Percentiles rank a stretch among this genome's conserved stretches.
These are phyloP conservation scores for Lagria hirta DNA, from an alignment of 2,888 invertebrate genomes.

Conservation along the genomic window DNA sequence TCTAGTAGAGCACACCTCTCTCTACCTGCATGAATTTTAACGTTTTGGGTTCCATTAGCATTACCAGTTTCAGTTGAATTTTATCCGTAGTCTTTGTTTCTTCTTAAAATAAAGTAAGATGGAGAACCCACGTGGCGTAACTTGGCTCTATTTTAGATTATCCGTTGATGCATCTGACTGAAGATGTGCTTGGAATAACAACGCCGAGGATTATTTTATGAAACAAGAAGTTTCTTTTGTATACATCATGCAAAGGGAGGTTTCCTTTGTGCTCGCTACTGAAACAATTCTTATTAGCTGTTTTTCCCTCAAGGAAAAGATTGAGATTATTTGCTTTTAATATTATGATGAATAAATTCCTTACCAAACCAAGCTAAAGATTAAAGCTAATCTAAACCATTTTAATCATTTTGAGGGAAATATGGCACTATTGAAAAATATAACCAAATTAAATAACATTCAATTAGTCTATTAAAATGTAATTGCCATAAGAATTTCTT, in stretches of 20 bases:
- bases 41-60: constrained; percentile 26
- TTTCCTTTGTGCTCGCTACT: too few relatives aligned
- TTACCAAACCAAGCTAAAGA: too few relatives aligned
- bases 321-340: too few relatives aligned
- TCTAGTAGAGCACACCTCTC: constrained; percentile 32
- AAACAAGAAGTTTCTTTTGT: constrained; percentile 33
- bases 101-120: constrained; percentile 4
- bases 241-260: constrained; percentile 25
- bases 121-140: constrained; percentile 20
- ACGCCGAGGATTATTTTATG: constrained; percentile 33
- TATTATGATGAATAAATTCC: too few relatives aligned
- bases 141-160: constrained; percentile 35
- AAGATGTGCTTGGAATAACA: constrained; percentile 35
- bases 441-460: too few relatives aligned
- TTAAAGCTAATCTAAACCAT: too few relatives aligned
- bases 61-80: constrained; percentile 24
- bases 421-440: too few relatives aligned
- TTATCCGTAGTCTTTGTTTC: constrained; percentile 17
- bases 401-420: too few relatives aligned
- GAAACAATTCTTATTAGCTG: neutral
- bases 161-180: constrained; percentile 33
- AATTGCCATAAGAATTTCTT: too few relatives aligned
- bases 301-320: too few relatives aligned
- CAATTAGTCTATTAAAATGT: too few relatives aligned
- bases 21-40: constrained; percentile 36